Percentiles rank a stretch among this genome's conserved stretches.
phyloP scores from a whole-genome alignment of 2,888 invertebrate species.

The Molorchus minor region DNA sequence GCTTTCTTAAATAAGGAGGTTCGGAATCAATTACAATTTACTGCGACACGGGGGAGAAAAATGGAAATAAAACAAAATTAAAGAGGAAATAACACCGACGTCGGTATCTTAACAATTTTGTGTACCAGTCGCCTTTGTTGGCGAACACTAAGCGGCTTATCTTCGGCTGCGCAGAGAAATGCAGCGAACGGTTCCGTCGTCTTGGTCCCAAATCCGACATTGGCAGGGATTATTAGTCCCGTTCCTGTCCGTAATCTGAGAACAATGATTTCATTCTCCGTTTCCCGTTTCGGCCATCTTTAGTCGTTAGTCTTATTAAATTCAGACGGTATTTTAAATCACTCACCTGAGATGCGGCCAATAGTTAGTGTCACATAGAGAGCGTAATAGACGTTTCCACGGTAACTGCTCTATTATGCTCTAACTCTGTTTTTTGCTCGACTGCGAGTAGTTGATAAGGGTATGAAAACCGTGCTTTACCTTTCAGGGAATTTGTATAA shows the following conservation, averaged over 20 bases:
- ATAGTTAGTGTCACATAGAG: conserved; percentile 11
- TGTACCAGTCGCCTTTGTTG: conserved; percentile 39
- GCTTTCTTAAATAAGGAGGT: too few species aligned
- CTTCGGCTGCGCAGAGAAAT: conserved; percentile 43
- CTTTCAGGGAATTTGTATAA: too few species aligned
- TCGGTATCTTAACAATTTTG: conserved; percentile 32
- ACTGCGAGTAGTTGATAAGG: too few species aligned
- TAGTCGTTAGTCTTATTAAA: conserved; percentile 28
- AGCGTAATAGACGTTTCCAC: conserved; percentile 4
- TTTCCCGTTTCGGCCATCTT: conserved; percentile 12
- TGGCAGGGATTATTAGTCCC: conserved; percentile 25
- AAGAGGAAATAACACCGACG: conserved; percentile 8
- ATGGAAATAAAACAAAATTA: conserved; percentile 8
- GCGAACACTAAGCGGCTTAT: conserved; percentile 38
- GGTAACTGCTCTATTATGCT: conserved; percentile 23
- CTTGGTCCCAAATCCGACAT: conserved; percentile 50
- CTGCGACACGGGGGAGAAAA: not conserved
- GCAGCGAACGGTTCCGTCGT: conserved; percentile 47
- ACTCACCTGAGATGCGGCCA: conserved; percentile 19
- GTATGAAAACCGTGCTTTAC: too few species aligned
- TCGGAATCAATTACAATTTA: not conserved
- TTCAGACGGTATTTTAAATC: conserved; percentile 29
- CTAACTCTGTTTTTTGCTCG: conserved; percentile 7
- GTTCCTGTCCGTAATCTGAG: conserved; percentile 28
- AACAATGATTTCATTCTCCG: conserved; percentile 28